Evolutionary conservation across 2,888 invertebrate species (phyloP).

Genomic region (Cacoxenus indagator): DNA sequence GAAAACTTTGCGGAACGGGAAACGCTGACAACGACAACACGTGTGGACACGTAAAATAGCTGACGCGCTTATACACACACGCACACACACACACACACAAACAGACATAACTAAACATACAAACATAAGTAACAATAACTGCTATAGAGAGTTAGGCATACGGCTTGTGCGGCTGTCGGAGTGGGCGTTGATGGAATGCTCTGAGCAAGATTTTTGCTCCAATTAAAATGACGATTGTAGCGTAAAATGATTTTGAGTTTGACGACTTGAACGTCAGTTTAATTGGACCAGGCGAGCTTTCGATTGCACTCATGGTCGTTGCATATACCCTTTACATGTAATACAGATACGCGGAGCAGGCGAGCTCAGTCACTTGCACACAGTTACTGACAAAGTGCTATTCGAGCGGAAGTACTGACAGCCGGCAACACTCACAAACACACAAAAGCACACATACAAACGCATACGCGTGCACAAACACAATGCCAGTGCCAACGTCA

Average conservation of each 20-base stretch:
- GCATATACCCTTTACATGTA: conserved; percentile 28
- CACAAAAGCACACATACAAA: not conserved
- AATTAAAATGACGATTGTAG: conserved; percentile 57
- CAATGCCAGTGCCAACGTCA: not conserved
- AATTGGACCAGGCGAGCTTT: conserved; percentile 48
- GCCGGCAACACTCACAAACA: conserved; percentile 1
- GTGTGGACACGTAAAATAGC: conserved; percentile 13
- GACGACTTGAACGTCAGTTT: conserved; percentile 57
- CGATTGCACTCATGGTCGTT: conserved; percentile 36
- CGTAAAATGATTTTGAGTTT: conserved; percentile 55
- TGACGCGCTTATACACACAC: not conserved
- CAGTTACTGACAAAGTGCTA: conserved; percentile 8
- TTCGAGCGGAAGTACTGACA: conserved; percentile 25
- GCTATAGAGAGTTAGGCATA: conserved; percentile 25
- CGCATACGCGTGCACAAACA: not conserved
- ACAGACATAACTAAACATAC: not conserved
- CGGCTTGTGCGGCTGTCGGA: too few relatives aligned
- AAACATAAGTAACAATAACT: not conserved
- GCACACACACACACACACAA: not conserved
- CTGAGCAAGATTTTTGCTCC: conserved; percentile 39
- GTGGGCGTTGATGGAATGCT: too few relatives aligned
- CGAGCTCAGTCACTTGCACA: not conserved
- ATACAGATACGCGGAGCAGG: not conserved
- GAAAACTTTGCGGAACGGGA: not conserved
- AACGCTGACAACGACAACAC: conserved; percentile 2